Percentiles rank a stretch among this genome's conserved stretches.
phyloP scores from a whole-genome alignment of 2,113 vertebrate genomes.

The Kryptolebias marmoratus region DNA sequence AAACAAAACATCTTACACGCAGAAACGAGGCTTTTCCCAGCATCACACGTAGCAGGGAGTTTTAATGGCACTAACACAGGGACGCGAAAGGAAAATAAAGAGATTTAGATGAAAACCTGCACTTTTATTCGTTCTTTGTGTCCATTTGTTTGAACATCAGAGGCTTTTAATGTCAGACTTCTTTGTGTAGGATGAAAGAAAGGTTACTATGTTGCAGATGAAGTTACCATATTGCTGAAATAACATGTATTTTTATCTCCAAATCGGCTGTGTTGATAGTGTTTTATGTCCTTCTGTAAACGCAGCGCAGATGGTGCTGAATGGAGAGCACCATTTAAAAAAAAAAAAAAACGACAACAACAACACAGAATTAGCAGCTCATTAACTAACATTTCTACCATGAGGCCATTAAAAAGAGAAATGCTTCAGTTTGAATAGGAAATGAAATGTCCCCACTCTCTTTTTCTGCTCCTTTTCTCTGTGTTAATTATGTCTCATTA shows the following conservation, averaged over 20 bases:
- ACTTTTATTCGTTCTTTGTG: neutral
- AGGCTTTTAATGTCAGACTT: neutral
- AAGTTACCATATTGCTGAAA: slow-evolving; percentile 2
- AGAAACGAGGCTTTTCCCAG: slow-evolving; percentile 51
- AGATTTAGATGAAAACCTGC: slow-evolving; percentile 27
- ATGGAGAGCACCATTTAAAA: neutral
- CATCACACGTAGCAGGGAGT: slow-evolving; percentile 35
- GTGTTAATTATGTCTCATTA: slow-evolving; percentile 21
- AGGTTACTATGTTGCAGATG: no score
- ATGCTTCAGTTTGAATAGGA: no score
- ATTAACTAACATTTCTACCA: neutral
- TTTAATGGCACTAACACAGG: slow-evolving; percentile 54
- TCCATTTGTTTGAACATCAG: neutral
- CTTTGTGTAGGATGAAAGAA: neutral
- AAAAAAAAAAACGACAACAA: neutral
- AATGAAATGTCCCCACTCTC: neutral
- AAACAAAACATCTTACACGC: slow-evolving; percentile 18
- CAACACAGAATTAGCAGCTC: slow-evolving; percentile 3
- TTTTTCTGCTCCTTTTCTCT: neutral
- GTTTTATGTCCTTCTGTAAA: neutral
- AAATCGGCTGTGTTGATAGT: neutral
- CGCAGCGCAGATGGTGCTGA: neutral
- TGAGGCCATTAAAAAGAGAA: no score
- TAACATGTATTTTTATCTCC: slow-evolving; percentile 10
- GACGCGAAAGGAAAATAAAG: slow-evolving; percentile 62